A percentile compares a stretch with the other conserved stretches of the same genome.
Conservation (phyloP, 2,888 invertebrate species). For the Apomyelois bistriatella region DNA sequence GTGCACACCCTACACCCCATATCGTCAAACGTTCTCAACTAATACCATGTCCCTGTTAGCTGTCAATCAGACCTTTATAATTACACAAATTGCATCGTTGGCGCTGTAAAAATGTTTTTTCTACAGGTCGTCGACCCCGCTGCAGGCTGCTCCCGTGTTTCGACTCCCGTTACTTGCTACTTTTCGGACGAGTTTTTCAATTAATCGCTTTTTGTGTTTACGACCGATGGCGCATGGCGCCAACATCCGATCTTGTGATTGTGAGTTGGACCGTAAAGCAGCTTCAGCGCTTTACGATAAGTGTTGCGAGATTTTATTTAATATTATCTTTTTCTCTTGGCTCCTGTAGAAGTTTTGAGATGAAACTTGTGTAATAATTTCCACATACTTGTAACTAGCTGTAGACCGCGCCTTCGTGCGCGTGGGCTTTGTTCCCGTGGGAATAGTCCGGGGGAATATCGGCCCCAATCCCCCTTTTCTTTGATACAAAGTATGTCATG, state of each 20-base stretch:
- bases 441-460: no score
- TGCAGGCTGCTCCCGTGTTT: neutral
- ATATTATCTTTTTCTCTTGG: neutral
- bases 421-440: no score
- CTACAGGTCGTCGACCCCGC: slow-evolving; percentile 8
- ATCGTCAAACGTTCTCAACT: no score
- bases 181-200: slow-evolving; percentile 25
- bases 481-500: no score
- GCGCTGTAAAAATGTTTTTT: neutral
- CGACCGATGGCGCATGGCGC: slow-evolving; percentile 15
- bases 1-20: no score
- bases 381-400: no score
- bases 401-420: no score
- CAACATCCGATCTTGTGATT: slow-evolving; percentile 14
- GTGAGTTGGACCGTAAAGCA: neutral
- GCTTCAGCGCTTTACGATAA: neutral
- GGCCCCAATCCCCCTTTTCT: no score
- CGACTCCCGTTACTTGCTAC: slow-evolving; percentile 23
- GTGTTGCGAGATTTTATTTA: neutral
- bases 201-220: slow-evolving; percentile 23
- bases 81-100: neutral
- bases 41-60: no score
- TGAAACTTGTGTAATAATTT: no score
- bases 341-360: no score
- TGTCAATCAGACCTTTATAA: neutral